Percentiles rank a stretch among this genome's conserved stretches.
Conservation (phyloP, 2,113 vertebrate species). For the Trichomycterus rosablanca region DNA sequence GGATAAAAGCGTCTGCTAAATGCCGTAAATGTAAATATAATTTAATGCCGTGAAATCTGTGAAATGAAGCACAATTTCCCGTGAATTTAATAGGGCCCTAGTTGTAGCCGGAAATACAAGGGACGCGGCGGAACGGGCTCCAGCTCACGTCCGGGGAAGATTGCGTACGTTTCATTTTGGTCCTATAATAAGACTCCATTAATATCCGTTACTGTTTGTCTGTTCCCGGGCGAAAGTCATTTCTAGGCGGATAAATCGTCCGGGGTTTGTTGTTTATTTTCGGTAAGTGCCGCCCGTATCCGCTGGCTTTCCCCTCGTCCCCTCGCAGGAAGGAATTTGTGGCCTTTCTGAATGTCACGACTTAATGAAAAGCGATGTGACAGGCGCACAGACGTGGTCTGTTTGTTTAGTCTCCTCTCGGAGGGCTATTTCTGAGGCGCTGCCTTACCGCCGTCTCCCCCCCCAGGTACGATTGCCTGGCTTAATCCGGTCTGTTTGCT, state of each 20-base stretch:
- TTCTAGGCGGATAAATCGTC: slow-evolving; percentile 62
- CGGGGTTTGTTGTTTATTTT: slow-evolving; percentile 60
- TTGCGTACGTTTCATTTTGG: no score
- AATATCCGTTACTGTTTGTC: no score
- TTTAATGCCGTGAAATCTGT: no score
- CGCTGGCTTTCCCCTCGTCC: background rate
- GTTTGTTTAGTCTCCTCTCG: slow-evolving; percentile 23
- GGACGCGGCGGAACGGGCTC: no score
- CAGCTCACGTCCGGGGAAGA: no score
- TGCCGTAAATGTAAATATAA: no score
- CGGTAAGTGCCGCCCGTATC: no score
- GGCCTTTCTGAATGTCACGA: slow-evolving; percentile 63
- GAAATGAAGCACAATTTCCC: no score
- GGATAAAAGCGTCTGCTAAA: no score
- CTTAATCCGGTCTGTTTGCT: slow-evolving; percentile 2
- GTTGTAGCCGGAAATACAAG: no score
- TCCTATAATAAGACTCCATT: no score
- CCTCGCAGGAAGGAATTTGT: slow-evolving; percentile 34
- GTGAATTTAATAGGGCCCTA: no score
- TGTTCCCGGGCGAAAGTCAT: slow-evolving; percentile 55
- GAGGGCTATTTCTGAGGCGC: slow-evolving; percentile 25
- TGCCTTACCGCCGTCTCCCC: background rate
- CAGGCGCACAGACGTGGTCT: slow-evolving; percentile 19
- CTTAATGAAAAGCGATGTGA: slow-evolving; percentile 65
- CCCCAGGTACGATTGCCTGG: slow-evolving; percentile 2